A percentile compares a stretch with the other conserved stretches of the same genome.
Conservation (phyloP, 2,797 vertebrate genomes). For the Enoplosus armatus region DNA sequence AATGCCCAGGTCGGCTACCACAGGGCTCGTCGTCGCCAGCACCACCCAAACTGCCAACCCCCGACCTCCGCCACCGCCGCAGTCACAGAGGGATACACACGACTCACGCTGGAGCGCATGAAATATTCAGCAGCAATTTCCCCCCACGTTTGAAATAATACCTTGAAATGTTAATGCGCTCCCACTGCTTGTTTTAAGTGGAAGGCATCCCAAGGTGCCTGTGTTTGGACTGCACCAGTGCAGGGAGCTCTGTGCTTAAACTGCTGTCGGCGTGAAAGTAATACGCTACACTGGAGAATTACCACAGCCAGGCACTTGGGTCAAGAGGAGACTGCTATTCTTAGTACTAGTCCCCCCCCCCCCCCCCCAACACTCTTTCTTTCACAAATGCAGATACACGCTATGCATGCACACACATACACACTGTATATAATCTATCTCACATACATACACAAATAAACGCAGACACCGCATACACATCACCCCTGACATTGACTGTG, state of each 20-base stretch:
- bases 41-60: constrained; percentile 26
- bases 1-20: constrained; percentile 54
- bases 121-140: constrained; percentile 83
- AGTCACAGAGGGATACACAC: constrained; percentile 58
- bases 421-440: neutral
- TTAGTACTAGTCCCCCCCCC: constrained; percentile 31
- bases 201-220: constrained; percentile 69
- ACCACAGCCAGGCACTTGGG: constrained; percentile 40
- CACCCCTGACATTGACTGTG: constrained; percentile 54
- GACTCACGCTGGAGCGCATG: constrained; percentile 56
- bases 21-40: constrained; percentile 39
- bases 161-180: constrained; percentile 82
- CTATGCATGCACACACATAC: neutral
- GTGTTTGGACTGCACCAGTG: constrained; percentile 61
- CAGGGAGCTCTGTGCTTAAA: constrained; percentile 50
- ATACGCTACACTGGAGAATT: constrained; percentile 57
- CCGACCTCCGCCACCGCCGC: constrained; percentile 32
- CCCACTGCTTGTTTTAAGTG: constrained; percentile 76
- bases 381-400: constrained; percentile 11
- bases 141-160: constrained; percentile 78
- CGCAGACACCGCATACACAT: neutral
- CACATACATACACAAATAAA: neutral
- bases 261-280: constrained; percentile 64
- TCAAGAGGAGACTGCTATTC: constrained; percentile 60
- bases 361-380: neutral